Conservation (phyloP, 1,140 invertebrate genomes). For the Drosophila repleta region DNA sequence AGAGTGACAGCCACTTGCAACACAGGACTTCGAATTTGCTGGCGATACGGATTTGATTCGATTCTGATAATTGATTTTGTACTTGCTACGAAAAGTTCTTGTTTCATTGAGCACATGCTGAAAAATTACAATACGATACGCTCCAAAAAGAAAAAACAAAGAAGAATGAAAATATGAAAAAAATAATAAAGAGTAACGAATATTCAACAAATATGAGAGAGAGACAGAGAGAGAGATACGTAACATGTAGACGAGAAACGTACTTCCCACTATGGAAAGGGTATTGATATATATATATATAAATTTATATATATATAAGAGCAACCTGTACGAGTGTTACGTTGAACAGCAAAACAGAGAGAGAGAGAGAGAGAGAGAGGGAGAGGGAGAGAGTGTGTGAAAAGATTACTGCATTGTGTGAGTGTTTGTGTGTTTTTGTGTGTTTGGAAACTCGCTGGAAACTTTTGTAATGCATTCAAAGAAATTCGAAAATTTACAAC, state of each 20-base stretch:
- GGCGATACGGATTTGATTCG: conserved; percentile 27
- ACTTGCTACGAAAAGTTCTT: conserved; percentile 70
- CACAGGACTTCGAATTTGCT: conserved; percentile 38
- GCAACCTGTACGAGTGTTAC: conserved; percentile 26
- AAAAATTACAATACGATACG: conserved; percentile 76
- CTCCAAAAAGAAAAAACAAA: conserved; percentile 44
- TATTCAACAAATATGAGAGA: conserved; percentile 13
- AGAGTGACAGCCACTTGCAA: conserved; percentile 74
- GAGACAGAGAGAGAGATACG: conserved; percentile 8
- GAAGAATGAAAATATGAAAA: conserved; percentile 24
- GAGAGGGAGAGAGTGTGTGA: conserved; percentile 16
- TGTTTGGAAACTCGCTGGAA: conserved; percentile 19
- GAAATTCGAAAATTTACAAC: conserved; percentile 23
- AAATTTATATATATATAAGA: conserved; percentile 1
- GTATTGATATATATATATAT: too few species aligned
- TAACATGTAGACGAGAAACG: conserved; percentile 41
- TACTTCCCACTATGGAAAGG: conserved; percentile 47
- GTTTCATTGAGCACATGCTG: conserved; percentile 78
- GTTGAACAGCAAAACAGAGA: conserved; percentile 2
- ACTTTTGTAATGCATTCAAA: conserved; percentile 61
- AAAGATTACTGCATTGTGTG: conserved; percentile 54
- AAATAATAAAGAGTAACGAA: conserved; percentile 31
- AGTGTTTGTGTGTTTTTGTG: conserved; percentile 19
- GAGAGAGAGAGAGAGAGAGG: conserved; percentile 5
- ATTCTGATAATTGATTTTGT: conserved; percentile 48